A percentile compares a stretch with the other conserved stretches of the same genome.
phyloP scores from a whole-genome alignment of 2,888 invertebrate genomes.

The Synergus umbraculus region DNA sequence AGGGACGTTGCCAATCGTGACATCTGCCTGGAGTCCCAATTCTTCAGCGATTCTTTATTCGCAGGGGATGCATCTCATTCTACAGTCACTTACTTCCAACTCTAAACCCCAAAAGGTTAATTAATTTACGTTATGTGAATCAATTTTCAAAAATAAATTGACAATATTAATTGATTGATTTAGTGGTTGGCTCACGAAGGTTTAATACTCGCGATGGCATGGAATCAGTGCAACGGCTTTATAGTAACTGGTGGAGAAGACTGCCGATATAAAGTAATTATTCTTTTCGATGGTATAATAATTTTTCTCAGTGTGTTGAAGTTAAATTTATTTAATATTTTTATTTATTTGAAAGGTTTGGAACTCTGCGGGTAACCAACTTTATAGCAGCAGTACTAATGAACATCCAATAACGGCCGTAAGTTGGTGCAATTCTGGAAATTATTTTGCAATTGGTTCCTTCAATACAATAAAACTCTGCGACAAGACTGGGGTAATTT shows the following conservation, averaged over 20 bases:
- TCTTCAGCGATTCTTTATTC: conserved; percentile 85
- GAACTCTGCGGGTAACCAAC: conserved; percentile 93
- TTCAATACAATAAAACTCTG: conserved; percentile 95
- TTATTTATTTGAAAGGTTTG: conserved; percentile 83
- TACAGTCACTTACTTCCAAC: conserved; percentile 87
- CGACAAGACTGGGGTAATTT: conserved; percentile 91
- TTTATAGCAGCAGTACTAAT: conserved; percentile 91
- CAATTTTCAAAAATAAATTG: conserved; percentile 19
- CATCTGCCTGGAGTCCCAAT: conserved; percentile 90
- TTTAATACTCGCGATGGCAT: conserved; percentile 92
- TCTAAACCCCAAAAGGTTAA: conserved; percentile 85
- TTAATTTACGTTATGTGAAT: conserved; percentile 11
- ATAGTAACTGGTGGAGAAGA: conserved; percentile 98
- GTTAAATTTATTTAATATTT: background rate
- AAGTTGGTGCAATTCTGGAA: conserved; percentile 94
- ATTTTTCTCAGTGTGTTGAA: background rate
- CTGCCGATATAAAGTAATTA: conserved; percentile 87
- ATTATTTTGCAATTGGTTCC: conserved; percentile 94
- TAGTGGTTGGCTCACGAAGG: conserved; percentile 97
- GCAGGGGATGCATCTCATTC: conserved; percentile 83
- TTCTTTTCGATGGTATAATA: background rate
- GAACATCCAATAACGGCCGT: conserved; percentile 95
- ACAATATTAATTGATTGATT: conserved; percentile 27
- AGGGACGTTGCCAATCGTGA: conserved; percentile 89
- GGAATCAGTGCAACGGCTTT: conserved; percentile 95